phyloP scores from a whole-genome alignment of 64 coral and sea anemone genomes.

The Montipora cactus region DNA sequence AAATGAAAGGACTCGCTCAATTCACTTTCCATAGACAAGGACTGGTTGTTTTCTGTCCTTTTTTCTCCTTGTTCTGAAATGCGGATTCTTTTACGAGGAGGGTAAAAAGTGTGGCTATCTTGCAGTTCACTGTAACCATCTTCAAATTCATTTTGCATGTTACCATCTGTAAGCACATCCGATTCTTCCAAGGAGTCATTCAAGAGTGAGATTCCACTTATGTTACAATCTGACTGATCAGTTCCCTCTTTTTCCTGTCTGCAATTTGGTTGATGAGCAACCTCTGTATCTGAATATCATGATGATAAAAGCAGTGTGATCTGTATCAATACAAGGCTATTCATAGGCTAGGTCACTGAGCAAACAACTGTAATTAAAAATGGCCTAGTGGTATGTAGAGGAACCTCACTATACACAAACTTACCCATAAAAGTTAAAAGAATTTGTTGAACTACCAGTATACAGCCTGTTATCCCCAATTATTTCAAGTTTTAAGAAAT shows the following conservation, averaged over 20 bases:
- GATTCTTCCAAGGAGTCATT: neutral
- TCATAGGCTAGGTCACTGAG: too few relatives aligned
- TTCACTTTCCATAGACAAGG: neutral
- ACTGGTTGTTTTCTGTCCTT: neutral
- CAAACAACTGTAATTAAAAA: too few relatives aligned
- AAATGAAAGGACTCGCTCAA: constrained; percentile 29
- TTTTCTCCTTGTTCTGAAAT: neutral
- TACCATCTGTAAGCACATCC: neutral
- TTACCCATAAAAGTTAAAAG: too few relatives aligned
- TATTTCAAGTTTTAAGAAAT: too few relatives aligned
- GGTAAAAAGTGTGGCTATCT: neutral
- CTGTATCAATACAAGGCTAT: too few relatives aligned
- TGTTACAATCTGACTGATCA: neutral
- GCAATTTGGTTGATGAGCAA: neutral
- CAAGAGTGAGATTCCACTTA: constrained; percentile 33
- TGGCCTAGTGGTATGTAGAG: too few relatives aligned
- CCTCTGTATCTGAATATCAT: neutral
- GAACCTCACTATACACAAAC: too few relatives aligned
- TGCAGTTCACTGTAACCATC: neutral
- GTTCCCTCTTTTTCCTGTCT: neutral
- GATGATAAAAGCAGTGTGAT: too few relatives aligned
- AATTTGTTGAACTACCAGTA: too few relatives aligned
- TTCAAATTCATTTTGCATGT: neutral
- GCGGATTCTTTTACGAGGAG: neutral
- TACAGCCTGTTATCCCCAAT: too few relatives aligned